Conservation (phyloP, 2,888 invertebrate genomes). For the Siphlonurus alternatus region DNA sequence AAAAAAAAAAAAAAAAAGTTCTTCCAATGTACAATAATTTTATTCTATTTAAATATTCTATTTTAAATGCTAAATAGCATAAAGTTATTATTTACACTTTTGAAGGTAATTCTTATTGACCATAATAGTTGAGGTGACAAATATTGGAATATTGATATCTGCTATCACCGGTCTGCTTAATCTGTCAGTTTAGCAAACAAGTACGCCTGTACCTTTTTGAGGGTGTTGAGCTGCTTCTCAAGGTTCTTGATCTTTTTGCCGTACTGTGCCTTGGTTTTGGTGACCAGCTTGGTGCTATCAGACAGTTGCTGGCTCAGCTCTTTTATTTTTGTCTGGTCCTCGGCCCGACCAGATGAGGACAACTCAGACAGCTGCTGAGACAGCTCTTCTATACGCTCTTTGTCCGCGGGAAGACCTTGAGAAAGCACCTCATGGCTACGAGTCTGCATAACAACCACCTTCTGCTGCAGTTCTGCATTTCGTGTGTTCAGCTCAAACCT, state of each 20-base stretch:
- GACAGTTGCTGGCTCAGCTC: conserved; percentile 53
- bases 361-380: not conserved
- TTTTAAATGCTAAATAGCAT: no score
- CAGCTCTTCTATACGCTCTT: not conserved
- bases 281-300: conserved; percentile 55
- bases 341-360: conserved; percentile 11
- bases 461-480: conserved; percentile 23
- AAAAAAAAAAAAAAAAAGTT: no score
- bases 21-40: no score
- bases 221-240: conserved; percentile 42
- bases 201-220: conserved; percentile 29
- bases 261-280: conserved; percentile 54
- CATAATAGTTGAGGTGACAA: no score
- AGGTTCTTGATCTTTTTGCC: conserved; percentile 56
- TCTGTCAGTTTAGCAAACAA: no score
- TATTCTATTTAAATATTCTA: no score
- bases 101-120: no score
- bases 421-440: conserved; percentile 21
- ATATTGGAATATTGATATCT: no score
- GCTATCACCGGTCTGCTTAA: no score
- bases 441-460: conserved; percentile 22
- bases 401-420: not conserved
- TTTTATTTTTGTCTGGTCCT: conserved; percentile 24
- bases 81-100: no score
- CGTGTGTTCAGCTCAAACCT: conserved; percentile 20